Evolutionary conservation across 2,888 invertebrate species (phyloP).

Genomic region (Nezara viridula): DNA sequence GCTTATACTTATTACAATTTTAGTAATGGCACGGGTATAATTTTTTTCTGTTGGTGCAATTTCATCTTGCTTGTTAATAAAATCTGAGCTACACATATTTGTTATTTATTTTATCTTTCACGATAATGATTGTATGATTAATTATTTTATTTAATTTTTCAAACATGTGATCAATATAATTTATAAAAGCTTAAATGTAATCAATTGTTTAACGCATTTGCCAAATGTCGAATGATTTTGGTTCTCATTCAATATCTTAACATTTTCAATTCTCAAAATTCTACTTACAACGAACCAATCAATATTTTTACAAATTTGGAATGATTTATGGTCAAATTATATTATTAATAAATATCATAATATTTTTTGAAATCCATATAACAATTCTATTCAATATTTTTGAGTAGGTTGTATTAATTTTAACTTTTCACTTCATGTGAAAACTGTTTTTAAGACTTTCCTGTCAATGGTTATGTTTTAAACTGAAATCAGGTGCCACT

Average conservation of each 20-base stretch:
- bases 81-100: not conserved
- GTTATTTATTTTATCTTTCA: not conserved
- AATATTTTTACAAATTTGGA: not conserved
- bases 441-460: not conserved
- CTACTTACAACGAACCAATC: not conserved
- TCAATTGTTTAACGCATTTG: not conserved
- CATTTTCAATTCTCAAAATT: not conserved
- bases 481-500: not conserved
- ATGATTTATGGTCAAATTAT: not conserved
- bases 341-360: not conserved
- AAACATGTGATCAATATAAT: not conserved
- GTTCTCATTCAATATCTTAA: not conserved
- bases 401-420: not conserved
- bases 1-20: not conserved
- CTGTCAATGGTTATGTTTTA: not conserved
- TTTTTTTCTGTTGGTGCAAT: not conserved
- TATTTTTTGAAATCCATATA: not conserved
- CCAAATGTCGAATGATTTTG: not conserved
- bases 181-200: not conserved
- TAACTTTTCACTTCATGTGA: not conserved
- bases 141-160: not conserved
- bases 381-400: not conserved
- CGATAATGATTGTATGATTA: not conserved
- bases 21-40: not conserved
- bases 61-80: not conserved